Conservation (phyloP, 2,113 vertebrate genomes). For the Elachura formosa region DNA sequence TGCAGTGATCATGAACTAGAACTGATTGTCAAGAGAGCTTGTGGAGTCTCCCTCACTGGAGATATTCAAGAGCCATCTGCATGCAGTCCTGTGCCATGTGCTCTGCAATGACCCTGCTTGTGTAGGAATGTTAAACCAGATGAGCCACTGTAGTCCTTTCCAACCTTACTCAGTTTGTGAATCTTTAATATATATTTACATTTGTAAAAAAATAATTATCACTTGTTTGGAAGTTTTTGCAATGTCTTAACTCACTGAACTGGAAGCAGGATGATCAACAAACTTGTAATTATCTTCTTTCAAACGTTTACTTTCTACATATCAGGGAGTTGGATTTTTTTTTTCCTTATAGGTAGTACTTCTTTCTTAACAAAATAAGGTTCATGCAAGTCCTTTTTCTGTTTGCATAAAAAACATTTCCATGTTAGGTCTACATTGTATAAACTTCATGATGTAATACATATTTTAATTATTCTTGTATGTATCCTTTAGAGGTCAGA, state of each 20-base stretch:
- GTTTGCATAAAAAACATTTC: background rate
- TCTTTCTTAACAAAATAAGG: background rate
- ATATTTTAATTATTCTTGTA: background rate
- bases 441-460: background rate
- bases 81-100: background rate
- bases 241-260: background rate
- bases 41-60: background rate
- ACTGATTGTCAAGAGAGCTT: background rate
- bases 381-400: background rate
- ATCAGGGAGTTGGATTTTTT: fast-evolving
- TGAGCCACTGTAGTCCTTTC: background rate
- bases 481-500: background rate
- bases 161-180: background rate
- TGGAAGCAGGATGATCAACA: background rate
- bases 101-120: background rate
- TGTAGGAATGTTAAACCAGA: background rate
- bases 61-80: background rate
- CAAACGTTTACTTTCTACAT: background rate
- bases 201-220: background rate
- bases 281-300: background rate
- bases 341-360: background rate
- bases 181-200: background rate
- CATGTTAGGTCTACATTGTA: background rate
- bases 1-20: background rate
- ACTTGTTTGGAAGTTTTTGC: background rate